Base-by-base conservation (phyloP, 2,113 vertebrate genomes). In the Notothenia rossii region DNA sequence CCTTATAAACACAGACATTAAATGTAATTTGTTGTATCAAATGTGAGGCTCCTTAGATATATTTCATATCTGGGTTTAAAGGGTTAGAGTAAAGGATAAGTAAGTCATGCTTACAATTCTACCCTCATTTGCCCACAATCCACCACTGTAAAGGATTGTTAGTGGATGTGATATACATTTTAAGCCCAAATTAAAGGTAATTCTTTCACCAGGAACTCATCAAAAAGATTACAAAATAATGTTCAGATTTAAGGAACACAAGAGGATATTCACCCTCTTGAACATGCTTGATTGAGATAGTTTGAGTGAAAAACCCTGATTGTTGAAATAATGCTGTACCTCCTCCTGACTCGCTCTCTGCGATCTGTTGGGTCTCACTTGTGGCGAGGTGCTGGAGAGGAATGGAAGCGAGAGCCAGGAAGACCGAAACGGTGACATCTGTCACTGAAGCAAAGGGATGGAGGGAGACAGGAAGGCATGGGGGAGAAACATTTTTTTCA, bases 381-480 rank as follows among this genome's bases (percentile, higher is more conserved):
- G 73, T 75, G 69, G 70, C 33, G 45, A 50, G 53, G 43, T 8
- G 70, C 58, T 20, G 74, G 20, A 65, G 82, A 72, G 71, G 75
- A 67, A 56, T 68, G 76, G 65, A 72, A 69, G 70, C n/a, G 55
- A 36, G 79, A 87, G 60, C 29, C 77, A 82, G 78, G 29, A 10
- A 72, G 84, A 86, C 58, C 61, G 84, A 84, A 82, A 87, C 77
- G 1, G 83, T 88, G 88, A 90, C 86, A 88, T 93, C 83, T 91
- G 90, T 90, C 86, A 84, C 65, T 63, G 91, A 56, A 68, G 81
- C 69, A 20, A 54, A 88, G 69, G 69, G 88, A 88, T 49, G 82
- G 86, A 86, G 77, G 76, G 76, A 85, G 82, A 81, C 72, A 43
- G 74, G 53, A 59, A 86, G 83, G 54, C 86, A 68, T 40, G 36